phyloP scores from a whole-genome alignment of 2,797 vertebrate species.

The Microcaecilia unicolor region DNA sequence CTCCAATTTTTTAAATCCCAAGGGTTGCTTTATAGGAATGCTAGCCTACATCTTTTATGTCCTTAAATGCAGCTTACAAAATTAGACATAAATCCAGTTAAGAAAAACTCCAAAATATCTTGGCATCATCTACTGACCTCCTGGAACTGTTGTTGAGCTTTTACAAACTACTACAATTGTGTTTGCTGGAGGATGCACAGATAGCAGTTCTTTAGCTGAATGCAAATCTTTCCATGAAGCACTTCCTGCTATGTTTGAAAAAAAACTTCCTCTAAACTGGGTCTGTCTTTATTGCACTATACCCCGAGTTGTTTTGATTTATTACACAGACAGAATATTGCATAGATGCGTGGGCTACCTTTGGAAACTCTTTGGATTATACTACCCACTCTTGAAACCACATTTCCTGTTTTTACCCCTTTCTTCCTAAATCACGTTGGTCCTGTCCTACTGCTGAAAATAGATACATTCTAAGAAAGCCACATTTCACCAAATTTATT shows the following conservation, averaged over 20 bases:
- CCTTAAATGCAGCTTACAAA: too few species aligned
- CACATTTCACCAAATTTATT: slow-evolving; percentile 36
- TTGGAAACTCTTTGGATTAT: slow-evolving; percentile 63
- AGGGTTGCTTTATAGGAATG: too few species aligned
- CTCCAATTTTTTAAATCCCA: too few species aligned
- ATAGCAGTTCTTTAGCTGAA: too few species aligned
- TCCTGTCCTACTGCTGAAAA: slow-evolving; percentile 52
- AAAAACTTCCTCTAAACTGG: slow-evolving; percentile 30
- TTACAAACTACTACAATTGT: too few species aligned
- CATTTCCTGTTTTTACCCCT: slow-evolving; percentile 68
- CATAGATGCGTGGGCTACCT: slow-evolving; percentile 38
- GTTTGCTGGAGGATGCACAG: too few species aligned
- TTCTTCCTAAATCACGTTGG: slow-evolving; percentile 47
- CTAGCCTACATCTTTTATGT: too few species aligned
- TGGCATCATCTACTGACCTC: too few species aligned
- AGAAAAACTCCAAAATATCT: too few species aligned
- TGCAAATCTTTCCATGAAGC: slow-evolving; percentile 25
- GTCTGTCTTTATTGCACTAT: slow-evolving; percentile 38
- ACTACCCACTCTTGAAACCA: slow-evolving; percentile 59
- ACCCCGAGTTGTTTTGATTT: slow-evolving; percentile 48
- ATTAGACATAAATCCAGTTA: too few species aligned
- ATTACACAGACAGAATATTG: too few species aligned
- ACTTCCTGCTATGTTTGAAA: slow-evolving; percentile 47
- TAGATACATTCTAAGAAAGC: slow-evolving; percentile 60
- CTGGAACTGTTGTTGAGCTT: too few species aligned